Conservation (phyloP, 2,888 invertebrate genomes). For the Opisthograptis luteolata region DNA sequence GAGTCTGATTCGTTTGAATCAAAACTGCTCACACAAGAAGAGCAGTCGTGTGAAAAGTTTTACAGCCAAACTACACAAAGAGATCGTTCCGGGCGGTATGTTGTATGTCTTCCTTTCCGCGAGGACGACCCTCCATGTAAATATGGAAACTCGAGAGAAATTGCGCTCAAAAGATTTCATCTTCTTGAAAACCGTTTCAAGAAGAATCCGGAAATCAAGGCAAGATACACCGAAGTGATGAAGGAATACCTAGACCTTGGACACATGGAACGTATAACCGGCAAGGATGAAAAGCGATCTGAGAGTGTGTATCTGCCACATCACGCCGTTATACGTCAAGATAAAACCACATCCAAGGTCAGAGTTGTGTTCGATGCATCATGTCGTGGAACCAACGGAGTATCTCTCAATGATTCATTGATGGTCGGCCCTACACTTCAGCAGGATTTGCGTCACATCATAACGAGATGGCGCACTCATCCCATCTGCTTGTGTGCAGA, state of each 20-base stretch:
- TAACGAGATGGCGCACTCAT: not conserved
- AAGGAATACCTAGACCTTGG: not conserved
- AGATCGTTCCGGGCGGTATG: not conserved
- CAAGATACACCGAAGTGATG: not conserved
- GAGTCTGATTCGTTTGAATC: not conserved
- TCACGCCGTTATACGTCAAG: no score
- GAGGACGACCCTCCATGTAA: not conserved
- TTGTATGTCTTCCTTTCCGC: not conserved
- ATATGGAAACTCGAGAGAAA: not conserved
- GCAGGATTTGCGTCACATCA: not conserved
- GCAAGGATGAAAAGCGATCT: not conserved
- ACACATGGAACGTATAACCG: not conserved
- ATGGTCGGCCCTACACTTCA: not conserved
- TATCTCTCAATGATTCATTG: not conserved
- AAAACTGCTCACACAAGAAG: not conserved
- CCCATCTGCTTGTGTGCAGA: not conserved
- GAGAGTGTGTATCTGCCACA: not conserved
- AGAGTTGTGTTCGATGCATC: not conserved
- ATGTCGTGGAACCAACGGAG: not conserved
- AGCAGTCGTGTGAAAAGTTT: not conserved
- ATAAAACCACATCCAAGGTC: not conserved
- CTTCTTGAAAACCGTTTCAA: constrained; percentile 19
- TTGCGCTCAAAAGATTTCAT: constrained; percentile 9
- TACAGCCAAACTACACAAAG: not conserved
- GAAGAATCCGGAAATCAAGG: not conserved